Conservation (phyloP, 2,888 invertebrate species). For the Trachelus stipa region DNA sequence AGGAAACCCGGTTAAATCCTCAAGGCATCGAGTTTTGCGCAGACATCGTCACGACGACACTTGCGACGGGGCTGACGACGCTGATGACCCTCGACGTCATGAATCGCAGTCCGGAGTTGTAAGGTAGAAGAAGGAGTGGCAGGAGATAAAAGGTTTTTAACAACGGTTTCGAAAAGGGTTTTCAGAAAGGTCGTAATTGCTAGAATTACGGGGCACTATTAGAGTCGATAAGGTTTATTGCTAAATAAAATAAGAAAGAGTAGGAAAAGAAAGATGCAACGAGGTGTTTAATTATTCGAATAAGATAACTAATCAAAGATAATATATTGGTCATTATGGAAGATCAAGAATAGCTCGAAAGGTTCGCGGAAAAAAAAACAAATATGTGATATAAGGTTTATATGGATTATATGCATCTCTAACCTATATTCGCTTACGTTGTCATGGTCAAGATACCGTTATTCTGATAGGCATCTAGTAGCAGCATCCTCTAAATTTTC, state of each 20-base stretch:
- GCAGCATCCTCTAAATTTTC: neutral
- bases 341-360: neutral
- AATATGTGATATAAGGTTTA: neutral
- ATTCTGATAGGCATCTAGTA: neutral
- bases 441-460: neutral
- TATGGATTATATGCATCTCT: neutral
- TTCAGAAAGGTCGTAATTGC: neutral
- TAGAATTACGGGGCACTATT: neutral
- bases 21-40: neutral
- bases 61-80: neutral
- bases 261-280: neutral
- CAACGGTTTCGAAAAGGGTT: neutral
- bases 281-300: neutral
- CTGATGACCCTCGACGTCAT: neutral
- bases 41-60: neutral
- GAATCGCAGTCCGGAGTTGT: neutral
- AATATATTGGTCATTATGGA: neutral
- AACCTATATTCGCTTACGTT: neutral
- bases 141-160: neutral
- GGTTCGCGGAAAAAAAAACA: neutral
- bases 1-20: neutral
- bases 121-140: neutral
- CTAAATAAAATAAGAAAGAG: neutral
- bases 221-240: neutral
- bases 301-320: neutral